Base-by-base conservation (phyloP, 1,140 invertebrate genomes). In the Drosophila bocki region DNA sequence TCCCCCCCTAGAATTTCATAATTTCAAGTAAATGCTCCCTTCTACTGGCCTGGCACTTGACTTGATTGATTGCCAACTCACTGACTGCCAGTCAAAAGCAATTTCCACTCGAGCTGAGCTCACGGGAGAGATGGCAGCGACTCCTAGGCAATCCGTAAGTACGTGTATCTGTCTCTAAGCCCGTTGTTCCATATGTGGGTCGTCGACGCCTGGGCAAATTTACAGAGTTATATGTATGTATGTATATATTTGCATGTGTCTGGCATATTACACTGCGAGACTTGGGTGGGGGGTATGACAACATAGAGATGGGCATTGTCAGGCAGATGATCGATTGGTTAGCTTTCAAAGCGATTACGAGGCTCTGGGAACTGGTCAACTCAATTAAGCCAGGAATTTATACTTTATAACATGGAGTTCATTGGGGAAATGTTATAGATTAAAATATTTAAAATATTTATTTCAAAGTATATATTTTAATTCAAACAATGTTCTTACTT, bases 31-130 rank as follows among this genome's bases (percentile, higher is more conserved):
- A 60, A 59, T 68, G 54, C 48, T 58, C 42, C 22, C 51, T 44
- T 33, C 50, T 29, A 17, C 56, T n/a, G 58, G 75, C 65, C 54
- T 41, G 47, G 78, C 75, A 82, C 80, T 76, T 83, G 71, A 86
- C 67, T 88, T 88, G 83, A 86, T 86, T 86, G 83, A 86, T 83
- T 88, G 83, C 76, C 83, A 80, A 82, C 79, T 79, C 70, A 82
- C 41, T 65, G 83, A 77, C 68, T 85, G 75, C 32, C 70, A 78
- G 75, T 60, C 50, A 51, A 78, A 76, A 62, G 75, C 75, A 70
- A 78, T 78, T 78, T 77, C 56, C 74, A 77, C 63, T 77, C 63
- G 75, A 77, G 72, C 76, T 53, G 45, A 70, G 70, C 42, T 65
- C 69, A 77, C 61, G 47, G 60, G 54, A 59, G 33, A 58, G 64